Evolutionary conservation across 2,888 invertebrate species (phyloP).

Genomic region (Ypsolopha sequella): DNA sequence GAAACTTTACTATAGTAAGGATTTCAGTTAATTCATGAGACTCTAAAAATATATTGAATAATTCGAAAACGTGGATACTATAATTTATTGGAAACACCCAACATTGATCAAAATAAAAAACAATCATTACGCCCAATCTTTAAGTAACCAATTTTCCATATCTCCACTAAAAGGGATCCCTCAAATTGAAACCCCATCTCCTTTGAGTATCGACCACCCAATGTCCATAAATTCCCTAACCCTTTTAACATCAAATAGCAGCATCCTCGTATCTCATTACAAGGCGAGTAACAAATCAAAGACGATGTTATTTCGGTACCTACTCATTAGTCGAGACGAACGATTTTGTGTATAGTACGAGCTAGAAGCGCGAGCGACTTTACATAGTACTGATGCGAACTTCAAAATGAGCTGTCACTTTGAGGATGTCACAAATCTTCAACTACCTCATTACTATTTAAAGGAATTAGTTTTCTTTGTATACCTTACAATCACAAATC

Average conservation of each 20-base stretch:
- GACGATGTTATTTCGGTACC: conserved; percentile 41
- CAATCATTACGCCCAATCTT: too few species aligned
- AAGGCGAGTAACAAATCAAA: conserved; percentile 42
- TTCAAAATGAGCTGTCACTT: not conserved
- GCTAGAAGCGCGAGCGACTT: not conserved
- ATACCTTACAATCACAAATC: too few species aligned
- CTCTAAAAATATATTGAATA: too few species aligned
- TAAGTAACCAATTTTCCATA: too few species aligned
- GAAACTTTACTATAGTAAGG: too few species aligned
- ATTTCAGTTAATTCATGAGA: too few species aligned
- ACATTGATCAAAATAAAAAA: too few species aligned
- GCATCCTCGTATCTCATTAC: conserved; percentile 1
- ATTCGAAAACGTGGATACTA: too few species aligned
- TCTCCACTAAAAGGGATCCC: too few species aligned
- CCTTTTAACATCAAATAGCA: conserved; percentile 6
- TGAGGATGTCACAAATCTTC: not conserved
- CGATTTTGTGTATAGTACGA: conserved; percentile 12
- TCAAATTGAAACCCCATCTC: not conserved
- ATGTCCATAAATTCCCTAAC: conserved; percentile 3
- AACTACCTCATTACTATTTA: not conserved
- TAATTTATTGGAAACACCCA: too few species aligned
- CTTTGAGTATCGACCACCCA: conserved; percentile 1
- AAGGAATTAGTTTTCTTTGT: too few species aligned
- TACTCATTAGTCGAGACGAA: conserved; percentile 48
- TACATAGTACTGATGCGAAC: too few species aligned